phyloP scores from a whole-genome alignment of 2,797 vertebrate species.

The Halcyon leucocephala region DNA sequence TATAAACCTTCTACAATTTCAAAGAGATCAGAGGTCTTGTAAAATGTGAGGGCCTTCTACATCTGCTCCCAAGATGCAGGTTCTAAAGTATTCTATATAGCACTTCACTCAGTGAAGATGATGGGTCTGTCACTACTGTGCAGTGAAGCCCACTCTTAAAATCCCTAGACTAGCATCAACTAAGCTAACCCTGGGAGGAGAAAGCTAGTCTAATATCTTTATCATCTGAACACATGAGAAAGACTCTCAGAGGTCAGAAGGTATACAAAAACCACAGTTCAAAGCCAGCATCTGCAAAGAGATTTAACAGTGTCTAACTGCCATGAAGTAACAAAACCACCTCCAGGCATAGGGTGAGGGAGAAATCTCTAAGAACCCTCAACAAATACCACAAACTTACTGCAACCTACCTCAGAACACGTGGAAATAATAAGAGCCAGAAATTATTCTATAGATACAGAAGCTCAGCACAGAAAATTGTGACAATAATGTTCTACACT shows the following conservation, averaged over 20 bases:
- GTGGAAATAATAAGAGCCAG: not conserved
- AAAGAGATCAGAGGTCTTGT: not conserved
- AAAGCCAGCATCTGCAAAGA: not conserved
- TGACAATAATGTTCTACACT: not conserved
- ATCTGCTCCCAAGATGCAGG: not conserved
- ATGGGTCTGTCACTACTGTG: not conserved
- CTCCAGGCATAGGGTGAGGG: accelerated
- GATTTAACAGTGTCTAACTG: not conserved
- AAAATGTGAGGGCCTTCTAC: not conserved
- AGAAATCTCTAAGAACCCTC: not conserved
- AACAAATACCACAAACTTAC: not conserved
- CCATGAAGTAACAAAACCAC: not conserved
- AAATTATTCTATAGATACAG: not conserved
- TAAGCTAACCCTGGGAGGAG: not conserved
- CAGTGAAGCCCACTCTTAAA: not conserved
- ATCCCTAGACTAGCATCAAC: not conserved
- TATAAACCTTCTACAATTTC: not conserved
- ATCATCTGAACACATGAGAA: not conserved
- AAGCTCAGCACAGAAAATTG: not conserved
- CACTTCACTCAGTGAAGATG: not conserved
- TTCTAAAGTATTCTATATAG: not conserved
- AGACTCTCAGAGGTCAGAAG: not conserved
- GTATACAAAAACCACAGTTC: not conserved
- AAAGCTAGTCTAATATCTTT: not conserved
- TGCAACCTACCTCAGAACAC: not conserved